A percentile compares a stretch with the other conserved stretches of the same genome.
These are phyloP conservation scores for Muscina levida DNA, from an alignment of 2,888 invertebrate genomes.

Conservation along the genomic window DNA sequence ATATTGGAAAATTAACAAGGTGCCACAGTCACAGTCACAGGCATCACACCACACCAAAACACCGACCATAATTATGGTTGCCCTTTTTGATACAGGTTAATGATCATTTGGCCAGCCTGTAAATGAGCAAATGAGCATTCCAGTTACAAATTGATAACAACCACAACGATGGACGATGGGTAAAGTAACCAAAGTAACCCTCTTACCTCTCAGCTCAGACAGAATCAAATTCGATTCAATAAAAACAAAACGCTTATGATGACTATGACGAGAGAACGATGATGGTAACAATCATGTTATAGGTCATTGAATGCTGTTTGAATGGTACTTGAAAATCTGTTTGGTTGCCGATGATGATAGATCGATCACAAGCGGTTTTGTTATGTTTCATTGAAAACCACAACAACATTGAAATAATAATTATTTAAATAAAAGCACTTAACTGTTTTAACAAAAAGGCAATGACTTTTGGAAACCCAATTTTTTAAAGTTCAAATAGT, in stretches of 20 bases:
- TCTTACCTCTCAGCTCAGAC: no score
- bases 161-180: no score
- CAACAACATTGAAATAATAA: constrained; percentile 7
- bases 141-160: constrained; percentile 26
- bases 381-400: background rate
- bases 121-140: constrained; percentile 1
- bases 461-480: constrained; percentile 34
- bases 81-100: constrained; percentile 21
- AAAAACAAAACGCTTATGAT: constrained; percentile 9
- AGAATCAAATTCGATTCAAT: no score
- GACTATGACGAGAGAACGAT: background rate
- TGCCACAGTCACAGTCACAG: background rate
- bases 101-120: background rate
- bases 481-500: no score
- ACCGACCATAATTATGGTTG: no score
- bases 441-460: constrained; percentile 26
- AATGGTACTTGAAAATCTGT: constrained; percentile 21
- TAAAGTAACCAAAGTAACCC: background rate
- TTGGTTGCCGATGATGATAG: no score
- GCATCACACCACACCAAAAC: no score
- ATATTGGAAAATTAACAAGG: no score
- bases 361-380: no score
- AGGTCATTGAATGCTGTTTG: constrained; percentile 1
- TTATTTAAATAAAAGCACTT: constrained; percentile 31
- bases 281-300: background rate